These are phyloP conservation scores for Arenaria interpres DNA, from an alignment of 2,113 vertebrate genomes.

Conservation along the genomic window DNA sequence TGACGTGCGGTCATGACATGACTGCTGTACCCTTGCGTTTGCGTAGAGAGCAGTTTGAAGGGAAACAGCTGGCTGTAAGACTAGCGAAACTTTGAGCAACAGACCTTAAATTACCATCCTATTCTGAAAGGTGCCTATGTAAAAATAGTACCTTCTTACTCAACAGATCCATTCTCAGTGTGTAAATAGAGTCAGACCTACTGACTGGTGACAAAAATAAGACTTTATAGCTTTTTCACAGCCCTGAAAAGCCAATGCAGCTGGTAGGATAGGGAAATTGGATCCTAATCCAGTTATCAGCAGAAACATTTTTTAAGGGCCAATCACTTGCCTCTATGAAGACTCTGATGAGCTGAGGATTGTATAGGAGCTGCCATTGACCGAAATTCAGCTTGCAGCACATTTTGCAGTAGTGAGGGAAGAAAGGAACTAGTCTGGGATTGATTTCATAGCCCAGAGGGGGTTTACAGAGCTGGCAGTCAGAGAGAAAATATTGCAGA, in stretches of 20 bases:
- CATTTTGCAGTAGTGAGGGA: constrained; percentile 8
- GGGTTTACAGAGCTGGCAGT: constrained; percentile 5
- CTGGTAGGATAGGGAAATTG: background rate
- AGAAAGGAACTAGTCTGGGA: constrained; percentile 1
- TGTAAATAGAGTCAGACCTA: background rate
- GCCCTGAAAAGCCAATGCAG: background rate
- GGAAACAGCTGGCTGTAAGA: constrained; percentile 7
- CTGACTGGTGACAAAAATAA: background rate
- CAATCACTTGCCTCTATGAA: background rate
- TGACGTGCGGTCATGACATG: background rate
- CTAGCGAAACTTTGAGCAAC: background rate
- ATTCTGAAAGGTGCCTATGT: background rate
- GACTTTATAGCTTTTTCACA: background rate
- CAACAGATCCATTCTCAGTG: background rate
- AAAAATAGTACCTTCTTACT: constrained; percentile 9
- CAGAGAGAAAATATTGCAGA: constrained; percentile 12
- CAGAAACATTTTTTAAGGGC: background rate
- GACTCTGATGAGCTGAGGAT: background rate
- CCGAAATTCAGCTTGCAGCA: constrained; percentile 12
- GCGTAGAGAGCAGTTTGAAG: constrained; percentile 1
- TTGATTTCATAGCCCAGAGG: constrained; percentile 33
- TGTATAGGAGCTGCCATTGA: background rate
- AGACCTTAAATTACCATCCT: background rate
- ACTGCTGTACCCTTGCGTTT: background rate
- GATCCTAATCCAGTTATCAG: background rate